Conservation (phyloP, 1,140 invertebrate species). For the Heterodera schachtii region DNA sequence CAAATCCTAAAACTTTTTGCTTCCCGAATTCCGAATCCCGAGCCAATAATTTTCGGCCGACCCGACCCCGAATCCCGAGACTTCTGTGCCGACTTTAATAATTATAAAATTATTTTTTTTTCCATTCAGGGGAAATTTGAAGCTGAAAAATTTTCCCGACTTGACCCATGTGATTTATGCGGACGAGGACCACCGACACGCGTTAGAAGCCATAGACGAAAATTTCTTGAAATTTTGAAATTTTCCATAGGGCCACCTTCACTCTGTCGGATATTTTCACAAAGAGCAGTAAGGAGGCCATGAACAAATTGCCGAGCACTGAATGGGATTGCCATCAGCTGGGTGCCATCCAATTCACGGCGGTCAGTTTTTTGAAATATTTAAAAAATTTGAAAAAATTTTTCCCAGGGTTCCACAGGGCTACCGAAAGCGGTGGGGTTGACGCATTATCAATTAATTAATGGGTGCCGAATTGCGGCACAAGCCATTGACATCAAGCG, state of each 20-base stretch:
- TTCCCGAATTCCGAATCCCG: no score
- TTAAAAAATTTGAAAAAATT: background rate
- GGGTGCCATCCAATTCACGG: constrained; percentile 62
- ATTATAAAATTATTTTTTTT: background rate
- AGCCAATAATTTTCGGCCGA: no score
- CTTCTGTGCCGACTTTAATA: no score
- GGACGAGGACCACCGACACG: constrained; percentile 63
- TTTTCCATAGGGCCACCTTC: constrained; percentile 45
- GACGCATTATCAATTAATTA: constrained; percentile 62
- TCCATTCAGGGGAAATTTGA: constrained; percentile 44
- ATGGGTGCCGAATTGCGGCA: constrained; percentile 56
- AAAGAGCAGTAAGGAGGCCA: constrained; percentile 51
- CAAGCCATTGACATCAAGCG: constrained; percentile 53
- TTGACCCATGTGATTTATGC: constrained; percentile 61
- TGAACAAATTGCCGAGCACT: constrained; percentile 60
- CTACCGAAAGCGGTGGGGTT: constrained; percentile 57
- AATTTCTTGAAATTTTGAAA: constrained; percentile 20
- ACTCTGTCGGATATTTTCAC: constrained; percentile 57
- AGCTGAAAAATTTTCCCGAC: constrained; percentile 43
- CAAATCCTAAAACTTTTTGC: no score
- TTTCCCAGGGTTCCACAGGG: constrained; percentile 57
- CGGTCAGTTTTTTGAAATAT: constrained; percentile 33
- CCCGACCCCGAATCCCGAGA: no score
- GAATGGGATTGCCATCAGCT: constrained; percentile 62
- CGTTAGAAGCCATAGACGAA: constrained; percentile 38